Conservation (phyloP, 2,797 vertebrate species). For the Phalanger gymnotis region DNA sequence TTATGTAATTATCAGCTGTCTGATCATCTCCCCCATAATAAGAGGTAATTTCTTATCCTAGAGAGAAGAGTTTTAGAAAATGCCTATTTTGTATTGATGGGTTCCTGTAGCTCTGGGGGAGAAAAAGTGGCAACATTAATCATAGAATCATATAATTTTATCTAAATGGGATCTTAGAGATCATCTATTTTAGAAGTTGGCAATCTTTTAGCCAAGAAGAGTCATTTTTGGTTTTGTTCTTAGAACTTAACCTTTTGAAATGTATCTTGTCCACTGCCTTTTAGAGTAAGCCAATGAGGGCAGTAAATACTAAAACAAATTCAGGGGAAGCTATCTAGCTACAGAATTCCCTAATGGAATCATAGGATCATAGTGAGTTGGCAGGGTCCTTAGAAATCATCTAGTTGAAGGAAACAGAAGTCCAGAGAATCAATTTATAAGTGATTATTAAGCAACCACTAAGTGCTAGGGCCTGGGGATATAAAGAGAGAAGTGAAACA, state of each 20-base stretch:
- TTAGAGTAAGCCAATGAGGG: neutral
- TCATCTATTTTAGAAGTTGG: neutral
- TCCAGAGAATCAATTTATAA: neutral
- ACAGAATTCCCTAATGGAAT: neutral
- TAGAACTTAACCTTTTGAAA: neutral
- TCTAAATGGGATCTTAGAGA: neutral
- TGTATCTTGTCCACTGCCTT: neutral
- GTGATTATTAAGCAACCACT: neutral
- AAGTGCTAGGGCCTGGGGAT: neutral
- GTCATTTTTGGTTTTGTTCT: neutral
- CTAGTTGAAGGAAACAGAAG: neutral
- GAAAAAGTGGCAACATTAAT: neutral
- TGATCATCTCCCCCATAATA: neutral
- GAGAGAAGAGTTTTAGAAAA: constrained; percentile 20
- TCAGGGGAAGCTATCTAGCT: neutral
- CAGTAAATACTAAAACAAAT: neutral
- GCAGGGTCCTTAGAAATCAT: neutral
- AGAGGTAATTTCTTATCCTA: neutral
- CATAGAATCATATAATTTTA: neutral
- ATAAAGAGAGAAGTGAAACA: neutral
- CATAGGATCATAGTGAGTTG: neutral
- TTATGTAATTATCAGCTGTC: neutral
- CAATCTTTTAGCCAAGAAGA: neutral
- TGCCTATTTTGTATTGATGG: constrained; percentile 3
- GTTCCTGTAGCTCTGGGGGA: neutral